Evolutionary conservation across 1,140 invertebrate species (phyloP).

Genomic region (Fragariocoptes setiger): DNA sequence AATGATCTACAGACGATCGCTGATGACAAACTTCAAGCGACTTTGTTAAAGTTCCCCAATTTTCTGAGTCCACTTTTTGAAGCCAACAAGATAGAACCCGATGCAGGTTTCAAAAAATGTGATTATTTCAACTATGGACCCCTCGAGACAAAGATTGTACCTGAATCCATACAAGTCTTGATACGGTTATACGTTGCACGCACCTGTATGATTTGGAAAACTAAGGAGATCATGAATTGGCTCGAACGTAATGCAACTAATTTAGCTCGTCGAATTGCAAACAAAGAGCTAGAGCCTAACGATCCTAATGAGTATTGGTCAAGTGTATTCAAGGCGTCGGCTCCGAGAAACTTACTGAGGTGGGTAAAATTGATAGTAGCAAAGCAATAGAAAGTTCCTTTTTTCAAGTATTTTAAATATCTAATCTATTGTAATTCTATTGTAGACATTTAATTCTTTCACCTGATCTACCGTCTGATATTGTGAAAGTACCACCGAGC

Average conservation of each 20-base stretch:
- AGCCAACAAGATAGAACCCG: slow-evolving; percentile 37
- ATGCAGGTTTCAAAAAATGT: slow-evolving; percentile 23
- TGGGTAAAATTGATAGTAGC: too few species aligned
- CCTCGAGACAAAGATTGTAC: slow-evolving; percentile 20
- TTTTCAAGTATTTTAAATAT: too few species aligned
- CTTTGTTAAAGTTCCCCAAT: slow-evolving; percentile 49
- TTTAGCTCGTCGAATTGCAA: background rate
- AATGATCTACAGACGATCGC: slow-evolving; percentile 15
- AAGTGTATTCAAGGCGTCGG: background rate
- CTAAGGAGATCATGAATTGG: slow-evolving; percentile 37
- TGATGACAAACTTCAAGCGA: slow-evolving; percentile 31
- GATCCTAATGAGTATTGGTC: background rate
- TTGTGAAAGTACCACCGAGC: background rate
- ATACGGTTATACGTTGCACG: slow-evolving; percentile 37
- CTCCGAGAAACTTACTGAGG: background rate
- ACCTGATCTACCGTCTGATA: background rate
- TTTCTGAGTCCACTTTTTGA: slow-evolving; percentile 36
- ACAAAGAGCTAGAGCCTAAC: background rate
- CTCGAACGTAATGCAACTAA: slow-evolving; percentile 32
- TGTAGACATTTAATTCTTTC: too few species aligned
- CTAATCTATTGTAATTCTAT: too few species aligned
- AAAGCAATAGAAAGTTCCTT: too few species aligned
- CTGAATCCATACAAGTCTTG: slow-evolving; percentile 21
- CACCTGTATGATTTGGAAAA: slow-evolving; percentile 42
- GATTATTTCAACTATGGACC: slow-evolving; percentile 3